These are phyloP conservation scores for Drosophila arizonae DNA, from an alignment of 1,140 invertebrate species.

Conservation along the genomic window DNA sequence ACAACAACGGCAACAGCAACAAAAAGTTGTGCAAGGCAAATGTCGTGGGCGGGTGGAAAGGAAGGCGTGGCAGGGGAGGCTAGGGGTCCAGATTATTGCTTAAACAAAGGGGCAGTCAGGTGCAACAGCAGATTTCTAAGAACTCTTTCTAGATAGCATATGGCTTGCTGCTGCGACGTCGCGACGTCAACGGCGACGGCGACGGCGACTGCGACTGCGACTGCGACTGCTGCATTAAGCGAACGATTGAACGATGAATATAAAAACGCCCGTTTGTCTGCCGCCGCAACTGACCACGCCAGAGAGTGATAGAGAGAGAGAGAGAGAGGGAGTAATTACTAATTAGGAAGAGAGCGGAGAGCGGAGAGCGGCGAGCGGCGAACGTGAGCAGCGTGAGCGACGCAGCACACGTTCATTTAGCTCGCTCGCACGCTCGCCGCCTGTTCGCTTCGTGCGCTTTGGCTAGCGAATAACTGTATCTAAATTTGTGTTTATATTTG, in stretches of 20 bases:
- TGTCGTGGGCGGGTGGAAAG: constrained; percentile 38
- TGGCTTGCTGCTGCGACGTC: constrained; percentile 4
- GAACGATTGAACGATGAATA: constrained; percentile 5
- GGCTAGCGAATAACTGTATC: constrained; percentile 59
- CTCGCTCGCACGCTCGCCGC: constrained; percentile 13
- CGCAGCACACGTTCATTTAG: not conserved
- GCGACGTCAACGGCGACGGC: not conserved
- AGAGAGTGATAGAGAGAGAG: constrained; percentile 4
- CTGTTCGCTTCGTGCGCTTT: constrained; percentile 20
- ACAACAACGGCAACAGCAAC: constrained; percentile 1
- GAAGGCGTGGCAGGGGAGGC: not conserved
- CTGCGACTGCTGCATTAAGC: constrained; percentile 5
- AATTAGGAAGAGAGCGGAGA: not conserved
- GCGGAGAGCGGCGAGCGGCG: not conserved
- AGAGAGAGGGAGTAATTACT: not conserved
- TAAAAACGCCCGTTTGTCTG: constrained; percentile 47
- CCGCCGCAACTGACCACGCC: constrained; percentile 31
- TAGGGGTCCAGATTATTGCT: not conserved
- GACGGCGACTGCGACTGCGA: not conserved
- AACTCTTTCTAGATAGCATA: constrained; percentile 13
- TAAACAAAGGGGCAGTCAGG: constrained; percentile 20
- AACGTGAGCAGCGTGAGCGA: constrained; percentile 1
- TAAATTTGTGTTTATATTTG: constrained; percentile 77
- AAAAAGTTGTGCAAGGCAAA: constrained; percentile 55
- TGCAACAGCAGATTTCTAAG: constrained; percentile 35